phyloP scores from a whole-genome alignment of 1,140 invertebrate species.

The Oreohelix idahoensis region DNA sequence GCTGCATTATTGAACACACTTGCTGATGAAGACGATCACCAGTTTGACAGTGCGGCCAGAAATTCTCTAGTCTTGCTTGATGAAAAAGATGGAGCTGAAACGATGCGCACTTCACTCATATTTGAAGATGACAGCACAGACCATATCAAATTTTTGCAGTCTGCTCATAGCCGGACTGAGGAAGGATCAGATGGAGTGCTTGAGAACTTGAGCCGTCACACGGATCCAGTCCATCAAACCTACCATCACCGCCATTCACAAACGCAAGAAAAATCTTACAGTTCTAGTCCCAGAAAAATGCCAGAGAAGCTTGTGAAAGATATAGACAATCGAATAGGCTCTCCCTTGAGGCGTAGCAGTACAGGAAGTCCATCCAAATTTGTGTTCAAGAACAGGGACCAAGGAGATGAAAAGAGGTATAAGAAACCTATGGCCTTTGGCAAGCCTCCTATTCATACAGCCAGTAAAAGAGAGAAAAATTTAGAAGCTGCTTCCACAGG shows the following conservation, averaged over 20 bases:
- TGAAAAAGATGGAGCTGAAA: constrained; percentile 55
- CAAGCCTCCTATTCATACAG: constrained; percentile 55
- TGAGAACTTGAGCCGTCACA: constrained; percentile 38
- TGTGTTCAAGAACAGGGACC: constrained; percentile 60
- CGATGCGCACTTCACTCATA: constrained; percentile 55
- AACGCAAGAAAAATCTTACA: constrained; percentile 24
- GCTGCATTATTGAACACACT: constrained; percentile 57
- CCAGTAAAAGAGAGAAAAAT: constrained; percentile 51
- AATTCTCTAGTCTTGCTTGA: constrained; percentile 64
- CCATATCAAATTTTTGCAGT: constrained; percentile 43
- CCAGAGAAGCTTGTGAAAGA: constrained; percentile 66
- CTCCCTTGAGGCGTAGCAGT: constrained; percentile 51
- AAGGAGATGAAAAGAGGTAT: constrained; percentile 58
- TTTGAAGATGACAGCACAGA: constrained; percentile 61
- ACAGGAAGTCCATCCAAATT: constrained; percentile 58
- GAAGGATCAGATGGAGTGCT: constrained; percentile 20
- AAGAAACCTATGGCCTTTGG: constrained; percentile 50
- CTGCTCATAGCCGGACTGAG: constrained; percentile 33
- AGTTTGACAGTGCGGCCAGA: constrained; percentile 60
- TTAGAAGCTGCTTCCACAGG: constrained; percentile 18
- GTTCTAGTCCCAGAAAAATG: constrained; percentile 63
- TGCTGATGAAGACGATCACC: constrained; percentile 65
- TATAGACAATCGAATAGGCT: constrained; percentile 61
- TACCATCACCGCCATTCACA: constrained; percentile 32
- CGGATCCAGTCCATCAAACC: constrained; percentile 6